Evolutionary conservation across 1,140 invertebrate species (phyloP), one percentile per base, ranked within the genome.

Genomic region (Drosophila funebris): DNA sequence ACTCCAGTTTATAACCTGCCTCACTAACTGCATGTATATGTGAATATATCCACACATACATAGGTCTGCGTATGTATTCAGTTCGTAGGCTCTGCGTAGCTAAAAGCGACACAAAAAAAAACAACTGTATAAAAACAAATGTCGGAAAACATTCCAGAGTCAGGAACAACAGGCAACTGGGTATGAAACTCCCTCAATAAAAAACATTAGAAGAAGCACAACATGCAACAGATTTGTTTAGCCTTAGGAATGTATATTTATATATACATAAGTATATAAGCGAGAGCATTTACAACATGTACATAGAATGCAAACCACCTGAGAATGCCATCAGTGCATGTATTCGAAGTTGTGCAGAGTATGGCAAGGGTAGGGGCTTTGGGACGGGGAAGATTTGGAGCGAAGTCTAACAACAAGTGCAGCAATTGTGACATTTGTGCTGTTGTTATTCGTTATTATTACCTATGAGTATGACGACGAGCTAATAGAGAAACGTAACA

Each of bases 181-280:
- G 39, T 54, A 24, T 18, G 24, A 36, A 41, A 41, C 27, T 33
- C 43, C 31, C 31, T 16, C 27, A 60, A 8, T 13, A 13, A 41
- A 41, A 36, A 46, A 44, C 33, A 9, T 9, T 31, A 27, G 31
- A 50, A 56, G 52, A 62, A 67, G 46, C 36, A 37, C 50, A 76
- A 46, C 46, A 57, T 62, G 82, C 66, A 85, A 85, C 81, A 81
- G 82, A 81, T 78, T 85, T 87, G 81, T 76, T 56, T 36, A 8
- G 41, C 43, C 22, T 58, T 43, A 36, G 67, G 64, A 72, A 80
- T 74, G 70, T 52, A 60, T 46, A 67, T 29, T 46, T 54, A 18
- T 63, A 53, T 31, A 31, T 16, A 57, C 18, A n/a, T 9, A 24
- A 4, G 9, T 6, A 48, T 29, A 24, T 48, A 31, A 3, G 29